Conservation (phyloP, 2,113 vertebrate species). For the Cottus gobio region DNA sequence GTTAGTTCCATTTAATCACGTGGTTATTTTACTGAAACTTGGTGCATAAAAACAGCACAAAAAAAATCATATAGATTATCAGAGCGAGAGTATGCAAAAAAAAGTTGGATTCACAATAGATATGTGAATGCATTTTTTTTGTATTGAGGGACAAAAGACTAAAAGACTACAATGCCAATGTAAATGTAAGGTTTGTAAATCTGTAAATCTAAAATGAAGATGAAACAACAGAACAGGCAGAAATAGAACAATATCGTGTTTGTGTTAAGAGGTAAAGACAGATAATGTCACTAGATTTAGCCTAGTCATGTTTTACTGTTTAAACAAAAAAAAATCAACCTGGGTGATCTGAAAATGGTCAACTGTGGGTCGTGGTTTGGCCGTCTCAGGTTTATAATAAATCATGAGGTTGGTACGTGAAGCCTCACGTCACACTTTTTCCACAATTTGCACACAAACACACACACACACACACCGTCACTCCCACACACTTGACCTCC, state of each 20-base stretch:
- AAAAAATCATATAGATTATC: slow-evolving; percentile 5
- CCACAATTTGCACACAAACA: background rate
- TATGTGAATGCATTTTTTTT: background rate
- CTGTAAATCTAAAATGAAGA: background rate
- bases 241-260: background rate
- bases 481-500: background rate
- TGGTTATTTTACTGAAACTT: slow-evolving; percentile 64
- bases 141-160: background rate
- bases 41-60: slow-evolving; percentile 20
- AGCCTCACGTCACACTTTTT: background rate
- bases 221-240: no score
- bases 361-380: background rate
- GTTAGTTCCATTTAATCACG: slow-evolving; percentile 64
- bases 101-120: background rate
- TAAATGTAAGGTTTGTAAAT: background rate
- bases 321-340: background rate
- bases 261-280: background rate
- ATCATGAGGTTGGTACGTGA: background rate
- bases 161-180: no score
- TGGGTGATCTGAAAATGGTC: background rate
- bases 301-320: background rate
- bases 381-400: background rate
- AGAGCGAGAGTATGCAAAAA: slow-evolving; percentile 1
- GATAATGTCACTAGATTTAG: background rate
- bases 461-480: background rate